Percentiles rank a stretch among this genome's conserved stretches.
These are phyloP conservation scores for Campoletis sonorensis DNA, from an alignment of 1,140 invertebrate species.

Conservation along the genomic window DNA sequence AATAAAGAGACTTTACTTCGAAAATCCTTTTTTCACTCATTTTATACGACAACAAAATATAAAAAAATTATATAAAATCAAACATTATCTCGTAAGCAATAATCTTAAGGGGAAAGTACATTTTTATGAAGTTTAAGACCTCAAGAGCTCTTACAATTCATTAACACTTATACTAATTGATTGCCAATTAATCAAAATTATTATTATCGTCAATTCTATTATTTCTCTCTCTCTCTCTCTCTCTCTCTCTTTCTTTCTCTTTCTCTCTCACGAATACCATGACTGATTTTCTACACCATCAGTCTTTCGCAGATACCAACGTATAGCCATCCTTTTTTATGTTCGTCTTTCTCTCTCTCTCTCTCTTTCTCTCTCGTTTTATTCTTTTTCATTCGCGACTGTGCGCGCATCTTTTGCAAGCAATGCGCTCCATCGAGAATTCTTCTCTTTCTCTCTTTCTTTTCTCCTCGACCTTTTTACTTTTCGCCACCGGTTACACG, in stretches of 20 bases:
- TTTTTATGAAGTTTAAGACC: too few species aligned
- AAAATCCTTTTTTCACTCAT: too few species aligned
- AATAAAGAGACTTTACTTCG: too few species aligned
- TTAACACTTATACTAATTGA: background rate
- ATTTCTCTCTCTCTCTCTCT: slow-evolving; percentile 35
- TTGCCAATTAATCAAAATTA: background rate
- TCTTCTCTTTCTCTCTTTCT: slow-evolving; percentile 47
- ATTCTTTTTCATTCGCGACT: slow-evolving; percentile 37
- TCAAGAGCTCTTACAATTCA: too few species aligned
- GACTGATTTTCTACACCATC: slow-evolving; percentile 17
- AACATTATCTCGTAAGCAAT: background rate
- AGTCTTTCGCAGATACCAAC: background rate
- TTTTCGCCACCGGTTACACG: slow-evolving; percentile 4
- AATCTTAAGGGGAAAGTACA: too few species aligned
- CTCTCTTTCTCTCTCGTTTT: slow-evolving; percentile 7
- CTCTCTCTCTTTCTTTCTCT: background rate
- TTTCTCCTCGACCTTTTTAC: slow-evolving; percentile 11
- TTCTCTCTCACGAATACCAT: background rate
- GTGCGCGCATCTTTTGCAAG: slow-evolving; percentile 33
- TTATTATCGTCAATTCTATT: too few species aligned
- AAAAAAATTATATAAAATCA: background rate
- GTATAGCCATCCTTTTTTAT: slow-evolving; percentile 17
- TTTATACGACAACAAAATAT: background rate
- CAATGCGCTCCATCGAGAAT: slow-evolving; percentile 47
- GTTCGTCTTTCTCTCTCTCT: background rate